Percentiles rank a stretch among this genome's conserved stretches.
Conservation (phyloP, 2,797 vertebrate genomes). For the Arnoldichthys spilopterus region DNA sequence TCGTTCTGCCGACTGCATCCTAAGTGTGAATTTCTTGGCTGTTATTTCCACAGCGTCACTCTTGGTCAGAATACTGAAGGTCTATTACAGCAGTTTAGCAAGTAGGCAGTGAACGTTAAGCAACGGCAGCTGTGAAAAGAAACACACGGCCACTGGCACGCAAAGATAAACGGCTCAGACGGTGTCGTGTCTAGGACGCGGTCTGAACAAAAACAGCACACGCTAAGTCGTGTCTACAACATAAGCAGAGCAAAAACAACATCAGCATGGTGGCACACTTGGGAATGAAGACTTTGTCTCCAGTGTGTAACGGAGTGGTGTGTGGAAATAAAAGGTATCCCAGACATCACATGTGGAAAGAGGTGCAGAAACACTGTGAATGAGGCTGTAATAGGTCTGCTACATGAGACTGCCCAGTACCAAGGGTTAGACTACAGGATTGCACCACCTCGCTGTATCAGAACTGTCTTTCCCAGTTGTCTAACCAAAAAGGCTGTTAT, state of each 20-base stretch:
- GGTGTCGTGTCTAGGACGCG: constrained; percentile 1
- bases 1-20: constrained; percentile 62
- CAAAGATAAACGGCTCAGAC: constrained; percentile 12
- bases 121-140: constrained; percentile 1
- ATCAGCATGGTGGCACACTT: constrained; percentile 14
- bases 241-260: constrained; percentile 28
- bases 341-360: constrained; percentile 54
- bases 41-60: constrained; percentile 42
- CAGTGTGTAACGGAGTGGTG: constrained; percentile 33
- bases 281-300: constrained; percentile 32
- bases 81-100: constrained; percentile 41
- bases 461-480: not conserved
- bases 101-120: not conserved
- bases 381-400: constrained; percentile 32
- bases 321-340: constrained; percentile 49
- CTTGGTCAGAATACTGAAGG: constrained; percentile 55
- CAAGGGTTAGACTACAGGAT: constrained; percentile 1
- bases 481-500: not conserved
- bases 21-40: constrained; percentile 55
- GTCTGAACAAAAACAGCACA: constrained; percentile 13
- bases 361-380: constrained; percentile 22
- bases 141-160: not conserved
- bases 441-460: constrained; percentile 9
- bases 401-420: constrained; percentile 36
- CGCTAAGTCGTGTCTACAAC: constrained; percentile 35